Base-by-base conservation (phyloP, 2,888 invertebrate species). In the Lasioglossum villosulum region DNA sequence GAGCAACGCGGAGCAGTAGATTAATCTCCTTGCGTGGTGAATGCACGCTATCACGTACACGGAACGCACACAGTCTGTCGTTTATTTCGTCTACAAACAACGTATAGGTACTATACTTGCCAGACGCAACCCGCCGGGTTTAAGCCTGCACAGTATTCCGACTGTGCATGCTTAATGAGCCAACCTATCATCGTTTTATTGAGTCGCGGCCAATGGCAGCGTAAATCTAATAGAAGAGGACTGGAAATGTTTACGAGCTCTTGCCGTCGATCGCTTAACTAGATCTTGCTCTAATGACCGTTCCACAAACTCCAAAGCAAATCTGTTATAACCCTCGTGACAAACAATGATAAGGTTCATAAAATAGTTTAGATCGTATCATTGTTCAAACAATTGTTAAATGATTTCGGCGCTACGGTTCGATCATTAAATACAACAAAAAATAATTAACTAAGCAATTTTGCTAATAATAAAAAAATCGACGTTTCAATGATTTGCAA, bases 181-280 rank as follows among this genome's bases (percentile, higher is more conserved):
- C 93, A 85, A 84, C 90, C 91, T 90, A 91, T 93, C 89, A 89
- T 90, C 90, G 90, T 90, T 93, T 92, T 91, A 92, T 92, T 86
- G 86, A 88, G 83, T 81, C 71, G 80, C 83, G 83, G 80, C 80
- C 85, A 89, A 91, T 83, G 80, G 71, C 86, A 79, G 85, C 34
- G 72, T n/a, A 80, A 70, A 70, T 23, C 42, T 56, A 80, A 66
- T 71, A 78, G 80, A 72, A 86, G 79, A 78, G 76, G 73, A 78
- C 72, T 42, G 66, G 56, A 39, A 14, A 48, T 63, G 73, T 63
- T 75, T 74, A 74, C 16, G 37, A 59, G 59, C 80, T 37, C 52
- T 75, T 79, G 82, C 80, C 83, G 79, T 39, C 78, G 70, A 80
- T 82, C 79, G 80, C 85, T 86, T 85, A 85, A 89, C 88, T 85